A percentile compares a stretch with the other conserved stretches of the same genome.
These are phyloP conservation scores for Dryomyza anilis DNA, from an alignment of 2,888 invertebrate genomes.

Conservation along the genomic window DNA sequence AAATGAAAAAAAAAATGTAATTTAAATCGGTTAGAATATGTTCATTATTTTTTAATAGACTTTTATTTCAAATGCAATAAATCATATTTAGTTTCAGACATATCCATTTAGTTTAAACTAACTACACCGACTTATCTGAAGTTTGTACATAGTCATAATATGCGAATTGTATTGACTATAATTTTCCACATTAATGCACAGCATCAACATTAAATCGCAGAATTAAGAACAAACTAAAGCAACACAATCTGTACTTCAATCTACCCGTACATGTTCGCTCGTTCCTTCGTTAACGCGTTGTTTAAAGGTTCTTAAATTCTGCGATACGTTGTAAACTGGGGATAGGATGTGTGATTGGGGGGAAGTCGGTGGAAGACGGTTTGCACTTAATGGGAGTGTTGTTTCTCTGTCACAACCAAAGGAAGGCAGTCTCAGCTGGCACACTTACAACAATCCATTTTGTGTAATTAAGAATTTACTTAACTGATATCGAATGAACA, in stretches of 20 bases:
- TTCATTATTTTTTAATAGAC: too few species aligned
- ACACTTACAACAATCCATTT: slow-evolving; percentile 14
- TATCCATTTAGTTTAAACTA: too few species aligned
- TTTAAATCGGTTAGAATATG: too few species aligned
- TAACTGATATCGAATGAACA: slow-evolving; percentile 9
- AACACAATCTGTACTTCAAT: neutral
- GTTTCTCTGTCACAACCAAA: neutral
- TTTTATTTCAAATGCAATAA: too few species aligned
- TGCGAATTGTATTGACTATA: slow-evolving; percentile 54
- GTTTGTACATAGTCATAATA: slow-evolving; percentile 47
- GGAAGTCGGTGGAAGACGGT: neutral
- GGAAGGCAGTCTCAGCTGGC: slow-evolving; percentile 1
- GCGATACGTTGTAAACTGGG: neutral
- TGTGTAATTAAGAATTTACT: slow-evolving; percentile 16
- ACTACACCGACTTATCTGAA: too few species aligned
- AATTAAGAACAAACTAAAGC: too few species aligned
- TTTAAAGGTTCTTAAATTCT: slow-evolving; percentile 5
- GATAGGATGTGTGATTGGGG: neutral
- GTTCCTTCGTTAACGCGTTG: slow-evolving; percentile 6
- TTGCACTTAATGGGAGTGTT: neutral
- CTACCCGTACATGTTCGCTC: neutral
- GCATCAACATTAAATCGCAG: slow-evolving; percentile 40
- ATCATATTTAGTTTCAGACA: too few species aligned
- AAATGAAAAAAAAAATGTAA: too few species aligned
- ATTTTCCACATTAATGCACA: slow-evolving; percentile 50